Evolutionary conservation across 1,140 invertebrate species (phyloP), one percentile per base, ranked within the genome.

Genomic region (Odontomachus brunneus): DNA sequence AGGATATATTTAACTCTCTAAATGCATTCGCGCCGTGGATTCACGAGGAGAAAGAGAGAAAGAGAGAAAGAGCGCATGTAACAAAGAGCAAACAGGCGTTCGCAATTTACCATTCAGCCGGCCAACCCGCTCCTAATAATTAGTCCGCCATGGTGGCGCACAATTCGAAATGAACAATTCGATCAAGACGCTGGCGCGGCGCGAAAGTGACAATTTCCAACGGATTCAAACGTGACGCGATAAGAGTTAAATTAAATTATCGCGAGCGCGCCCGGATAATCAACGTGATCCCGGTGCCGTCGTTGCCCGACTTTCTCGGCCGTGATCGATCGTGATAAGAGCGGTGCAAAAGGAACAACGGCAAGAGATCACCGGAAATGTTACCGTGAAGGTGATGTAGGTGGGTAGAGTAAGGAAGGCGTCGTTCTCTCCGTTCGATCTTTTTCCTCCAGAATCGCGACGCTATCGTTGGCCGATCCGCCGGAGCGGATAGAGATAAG

Each of bases 401-500:
- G 38, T 0, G 38, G 38, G 9, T 11, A n/a, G 38, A 44, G 38
- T 44, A 11, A 7, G 38, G 3, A 44, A 69, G 49, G 51, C 38
- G 2, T 3, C 55, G 24, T 5, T 5, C 29, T 69, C 29, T 51
- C 55, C 22, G 67, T 49, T 51, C 44, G 48, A 22, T 62, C 87
- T 33, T 83, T 74, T 80, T 82, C 80, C 76, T 80, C 62, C 57
- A 22, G 17, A 78, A 85, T 83, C 80, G 57, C 51, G 44, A 62
- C 60, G 15, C 86, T 44, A 87, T 88, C 74, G 55, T 84, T 83
- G 78, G 55, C 63, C 80, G 87, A 88, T 85, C 29, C 83, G 74
- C 15, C 74, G 73, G 80, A 83, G 78, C 84, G 87, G 60, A 83
- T 71, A 81, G 44, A 88, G 87, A 88, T 88, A 88, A 88, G 84